phyloP scores from a whole-genome alignment of 2,888 invertebrate genomes.

The Myopa testacea region DNA sequence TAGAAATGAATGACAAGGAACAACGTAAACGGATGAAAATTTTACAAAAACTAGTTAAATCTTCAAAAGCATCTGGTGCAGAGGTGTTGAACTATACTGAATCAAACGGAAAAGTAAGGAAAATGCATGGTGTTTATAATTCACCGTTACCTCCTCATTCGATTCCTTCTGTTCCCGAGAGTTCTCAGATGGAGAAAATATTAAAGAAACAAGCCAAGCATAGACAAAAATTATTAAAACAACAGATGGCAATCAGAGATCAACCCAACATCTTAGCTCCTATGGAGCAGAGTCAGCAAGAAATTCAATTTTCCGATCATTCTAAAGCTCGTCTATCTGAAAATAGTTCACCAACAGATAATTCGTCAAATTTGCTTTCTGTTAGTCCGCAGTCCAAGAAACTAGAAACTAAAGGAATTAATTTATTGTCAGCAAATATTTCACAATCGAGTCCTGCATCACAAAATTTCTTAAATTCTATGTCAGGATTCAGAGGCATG shows the following conservation, averaged over 20 bases:
- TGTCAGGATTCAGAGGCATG: neutral
- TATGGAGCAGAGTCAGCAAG: slow-evolving; percentile 8
- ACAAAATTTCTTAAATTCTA: neutral
- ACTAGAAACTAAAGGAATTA: neutral
- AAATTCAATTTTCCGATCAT: neutral
- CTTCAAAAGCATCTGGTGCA: slow-evolving; percentile 43
- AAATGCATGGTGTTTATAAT: slow-evolving; percentile 35
- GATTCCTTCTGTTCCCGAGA: slow-evolving; percentile 48
- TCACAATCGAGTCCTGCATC: slow-evolving; percentile 1
- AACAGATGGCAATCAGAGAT: slow-evolving; percentile 41
- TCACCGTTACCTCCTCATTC: slow-evolving; percentile 40
- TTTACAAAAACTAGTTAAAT: slow-evolving; percentile 55
- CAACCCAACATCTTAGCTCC: neutral
- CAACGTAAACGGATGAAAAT: slow-evolving; percentile 60
- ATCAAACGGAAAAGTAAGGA: slow-evolving; percentile 42
- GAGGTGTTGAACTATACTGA: slow-evolving; percentile 43
- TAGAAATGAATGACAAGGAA: slow-evolving; percentile 53
- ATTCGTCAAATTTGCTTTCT: neutral
- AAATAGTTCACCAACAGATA: neutral
- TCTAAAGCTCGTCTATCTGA: neutral
- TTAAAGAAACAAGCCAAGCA: slow-evolving; percentile 58
- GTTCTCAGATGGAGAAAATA: slow-evolving; percentile 54
- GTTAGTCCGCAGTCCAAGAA: neutral
- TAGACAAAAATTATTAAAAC: slow-evolving; percentile 53
- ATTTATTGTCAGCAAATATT: neutral